These are phyloP conservation scores for Apaloderma vittatum DNA, from an alignment of 2,113 vertebrate species.

Conservation along the genomic window DNA sequence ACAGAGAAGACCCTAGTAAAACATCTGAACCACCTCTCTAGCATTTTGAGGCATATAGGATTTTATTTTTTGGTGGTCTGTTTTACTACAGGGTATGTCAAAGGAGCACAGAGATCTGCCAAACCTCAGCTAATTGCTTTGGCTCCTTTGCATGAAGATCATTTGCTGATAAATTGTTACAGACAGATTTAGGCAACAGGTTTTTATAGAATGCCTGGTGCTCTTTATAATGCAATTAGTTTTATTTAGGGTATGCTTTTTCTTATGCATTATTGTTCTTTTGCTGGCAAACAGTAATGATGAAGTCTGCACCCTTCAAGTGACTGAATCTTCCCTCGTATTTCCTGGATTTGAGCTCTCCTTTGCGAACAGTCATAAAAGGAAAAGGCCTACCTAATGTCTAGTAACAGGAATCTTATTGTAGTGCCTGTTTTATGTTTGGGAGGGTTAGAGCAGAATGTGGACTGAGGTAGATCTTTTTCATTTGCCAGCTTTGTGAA, in stretches of 20 bases:
- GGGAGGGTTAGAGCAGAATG: neutral
- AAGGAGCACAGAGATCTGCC: neutral
- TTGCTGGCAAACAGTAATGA: neutral
- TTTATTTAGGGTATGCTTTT: conserved; percentile 33
- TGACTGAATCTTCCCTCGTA: neutral
- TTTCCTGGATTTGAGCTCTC: neutral
- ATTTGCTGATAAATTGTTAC: conserved; percentile 53
- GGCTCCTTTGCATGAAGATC: conserved; percentile 33
- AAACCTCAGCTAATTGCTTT: conserved; percentile 28
- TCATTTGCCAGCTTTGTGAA: neutral
- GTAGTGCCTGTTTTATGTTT: neutral
- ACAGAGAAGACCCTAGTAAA: neutral
- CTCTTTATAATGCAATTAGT: conserved; percentile 33
- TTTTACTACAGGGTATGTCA: neutral
- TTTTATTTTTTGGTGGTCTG: neutral
- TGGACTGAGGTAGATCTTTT: neutral
- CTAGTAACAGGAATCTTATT: neutral
- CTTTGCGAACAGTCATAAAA: neutral
- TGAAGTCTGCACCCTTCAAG: neutral
- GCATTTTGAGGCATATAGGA: neutral
- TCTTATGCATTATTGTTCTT: neutral
- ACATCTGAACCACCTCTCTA: neutral
- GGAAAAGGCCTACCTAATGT: neutral
- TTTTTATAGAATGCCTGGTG: conserved; percentile 36
- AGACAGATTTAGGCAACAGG: conserved; percentile 24